Evolutionary conservation across 2,113 vertebrate genomes (phyloP).

Genomic region (Thunnus thynnus): DNA sequence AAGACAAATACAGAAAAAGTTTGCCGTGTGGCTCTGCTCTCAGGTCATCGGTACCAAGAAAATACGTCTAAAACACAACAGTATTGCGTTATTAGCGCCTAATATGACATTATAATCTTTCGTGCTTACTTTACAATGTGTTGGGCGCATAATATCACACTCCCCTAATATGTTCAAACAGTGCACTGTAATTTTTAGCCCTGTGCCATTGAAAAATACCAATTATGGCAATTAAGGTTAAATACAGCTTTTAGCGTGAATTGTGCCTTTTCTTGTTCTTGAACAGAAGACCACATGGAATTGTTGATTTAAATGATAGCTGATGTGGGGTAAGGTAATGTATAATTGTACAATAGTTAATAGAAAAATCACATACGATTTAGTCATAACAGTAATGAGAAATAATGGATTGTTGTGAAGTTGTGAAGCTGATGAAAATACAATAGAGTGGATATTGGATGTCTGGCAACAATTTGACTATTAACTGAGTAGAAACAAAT

Average conservation of each 20-base stretch:
- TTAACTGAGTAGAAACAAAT: constrained; percentile 22
- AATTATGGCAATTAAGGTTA: constrained; percentile 82
- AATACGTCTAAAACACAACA: not conserved
- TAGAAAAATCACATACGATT: constrained; percentile 65
- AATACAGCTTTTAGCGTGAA: constrained; percentile 80
- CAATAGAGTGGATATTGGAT: constrained; percentile 7
- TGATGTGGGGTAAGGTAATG: constrained; percentile 54
- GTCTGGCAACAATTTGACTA: not conserved
- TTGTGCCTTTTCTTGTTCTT: constrained; percentile 67
- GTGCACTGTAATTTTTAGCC: constrained; percentile 70
- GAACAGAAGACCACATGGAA: constrained; percentile 56
- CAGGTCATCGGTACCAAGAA: too few relatives aligned
- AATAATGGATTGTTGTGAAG: constrained; percentile 68
- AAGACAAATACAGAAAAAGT: not conserved
- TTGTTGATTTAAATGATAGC: constrained; percentile 68
- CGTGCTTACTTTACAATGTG: constrained; percentile 42
- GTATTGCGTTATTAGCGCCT: constrained; percentile 20
- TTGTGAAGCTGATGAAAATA: constrained; percentile 42
- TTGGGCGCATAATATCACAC: constrained; percentile 55
- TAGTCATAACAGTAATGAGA: constrained; percentile 54
- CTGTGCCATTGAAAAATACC: constrained; percentile 70
- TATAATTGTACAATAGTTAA: constrained; percentile 66
- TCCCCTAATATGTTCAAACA: constrained; percentile 67
- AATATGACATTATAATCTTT: constrained; percentile 28
- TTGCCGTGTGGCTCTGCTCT: too few relatives aligned